phyloP scores from a whole-genome alignment of 2,888 invertebrate species.

The Mylabris sibirica region DNA sequence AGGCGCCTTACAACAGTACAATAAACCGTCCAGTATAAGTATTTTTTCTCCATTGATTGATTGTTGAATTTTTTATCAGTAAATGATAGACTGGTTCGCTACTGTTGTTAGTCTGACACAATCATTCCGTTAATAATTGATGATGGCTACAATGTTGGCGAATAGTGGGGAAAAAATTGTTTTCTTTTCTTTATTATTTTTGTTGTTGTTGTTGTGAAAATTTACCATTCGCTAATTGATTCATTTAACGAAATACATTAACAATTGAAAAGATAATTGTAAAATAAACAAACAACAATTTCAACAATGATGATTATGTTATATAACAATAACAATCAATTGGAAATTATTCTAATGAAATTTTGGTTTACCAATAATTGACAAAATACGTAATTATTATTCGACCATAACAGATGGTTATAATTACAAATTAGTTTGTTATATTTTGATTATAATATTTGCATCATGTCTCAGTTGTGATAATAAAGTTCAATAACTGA shows the following conservation, averaged over 20 bases:
- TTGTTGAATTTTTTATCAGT: neutral
- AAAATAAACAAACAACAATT: neutral
- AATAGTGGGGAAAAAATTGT: neutral
- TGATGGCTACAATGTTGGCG: neutral
- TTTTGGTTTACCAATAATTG: neutral
- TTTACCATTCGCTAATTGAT: neutral
- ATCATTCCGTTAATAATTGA: neutral
- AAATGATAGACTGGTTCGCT: neutral
- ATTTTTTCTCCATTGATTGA: neutral
- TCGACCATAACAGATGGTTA: neutral
- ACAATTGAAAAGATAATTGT: neutral
- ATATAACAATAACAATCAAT: neutral
- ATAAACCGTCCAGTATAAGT: neutral
- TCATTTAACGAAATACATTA: too few species aligned
- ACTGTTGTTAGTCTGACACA: neutral
- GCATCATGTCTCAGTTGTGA: neutral
- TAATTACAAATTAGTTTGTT: conserved; percentile 6
- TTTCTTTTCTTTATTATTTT: neutral
- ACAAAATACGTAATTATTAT: neutral
- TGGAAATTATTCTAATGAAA: neutral
- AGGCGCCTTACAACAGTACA: neutral
- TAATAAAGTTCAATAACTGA: neutral
- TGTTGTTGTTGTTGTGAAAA: neutral
- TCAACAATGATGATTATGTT: neutral
- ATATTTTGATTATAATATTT: neutral